Base-by-base conservation (phyloP, 2,888 invertebrate species). In the Cyclophora punctaria region DNA sequence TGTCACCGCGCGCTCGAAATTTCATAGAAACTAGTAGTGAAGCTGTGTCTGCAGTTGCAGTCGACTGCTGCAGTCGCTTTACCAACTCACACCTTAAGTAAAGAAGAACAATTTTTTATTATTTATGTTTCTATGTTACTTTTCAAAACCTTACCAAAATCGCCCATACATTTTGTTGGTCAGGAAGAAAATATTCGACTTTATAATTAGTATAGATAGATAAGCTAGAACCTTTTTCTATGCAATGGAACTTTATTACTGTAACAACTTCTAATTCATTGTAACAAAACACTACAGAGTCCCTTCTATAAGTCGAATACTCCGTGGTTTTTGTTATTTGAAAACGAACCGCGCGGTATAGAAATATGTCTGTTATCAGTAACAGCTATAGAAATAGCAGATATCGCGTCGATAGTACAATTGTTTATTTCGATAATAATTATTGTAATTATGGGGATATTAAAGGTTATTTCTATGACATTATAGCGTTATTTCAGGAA, bases 311-410 rank as follows among this genome's bases (percentile, higher is more conserved):
- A 7, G 7, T 5, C 7, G 41, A 3, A 43, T 7, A 64, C 71
- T 73, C 71, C 71, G 71, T 70, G 78, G 72, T 77, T 76, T 79
- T 77, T 74, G 69, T 42, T 71, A 76, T 37, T 37, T 37, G 37
- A 37, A 37, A 37, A 37, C 37, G 20, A 20, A 20, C 5, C 37
- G 37, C 37, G 20, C 20, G 66, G 63, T 64, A 57, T 59, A 61
- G 62, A 60, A 58, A 57, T 60, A 62, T 59, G 55, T 55, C 57
- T 58, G 57, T 60, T 58, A 58, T 57, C 57, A 48, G 55, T 56
- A 53, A 58, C 55, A 46, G 53, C 45, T 37, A 37, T 37, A 5
- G 37, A 5, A 37, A 37, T 37, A 5, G 5, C 5, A 37, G 5
- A 37, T 5, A 37, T 37, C 20, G 20, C 20, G 20, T 20, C 20